Evolutionary conservation across 2,888 invertebrate genomes (phyloP).

Genomic region (Brachypterus glaber): DNA sequence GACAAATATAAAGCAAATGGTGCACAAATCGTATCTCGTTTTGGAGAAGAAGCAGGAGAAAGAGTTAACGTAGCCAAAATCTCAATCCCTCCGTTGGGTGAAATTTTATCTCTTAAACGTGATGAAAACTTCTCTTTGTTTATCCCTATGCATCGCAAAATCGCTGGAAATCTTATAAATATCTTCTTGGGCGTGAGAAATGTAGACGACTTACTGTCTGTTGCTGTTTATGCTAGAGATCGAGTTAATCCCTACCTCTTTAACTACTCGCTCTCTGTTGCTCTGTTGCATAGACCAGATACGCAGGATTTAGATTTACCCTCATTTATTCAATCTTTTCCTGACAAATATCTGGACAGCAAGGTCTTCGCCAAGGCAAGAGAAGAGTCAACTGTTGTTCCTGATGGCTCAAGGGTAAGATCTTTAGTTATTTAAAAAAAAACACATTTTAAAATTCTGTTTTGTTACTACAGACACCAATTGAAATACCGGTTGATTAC

Average conservation of each 20-base stretch:
- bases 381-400: slow-evolving; percentile 55
- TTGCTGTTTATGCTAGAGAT: slow-evolving; percentile 58
- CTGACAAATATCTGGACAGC: slow-evolving; percentile 71
- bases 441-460: too few relatives aligned
- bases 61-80: slow-evolving; percentile 48
- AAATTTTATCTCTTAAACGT: slow-evolving; percentile 48
- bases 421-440: too few relatives aligned
- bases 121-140: slow-evolving; percentile 66
- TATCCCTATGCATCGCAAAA: slow-evolving; percentile 57
- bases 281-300: slow-evolving; percentile 61
- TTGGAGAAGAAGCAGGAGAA: slow-evolving; percentile 45
- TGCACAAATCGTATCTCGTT: slow-evolving; percentile 51
- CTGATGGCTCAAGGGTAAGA: slow-evolving; percentile 51
- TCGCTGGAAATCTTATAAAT: slow-evolving; percentile 61
- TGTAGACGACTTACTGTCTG: slow-evolving; percentile 59
- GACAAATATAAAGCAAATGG: slow-evolving; percentile 50
- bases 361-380: slow-evolving; percentile 58
- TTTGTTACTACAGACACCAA: too few relatives aligned
- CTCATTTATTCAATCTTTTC: slow-evolving; percentile 66
- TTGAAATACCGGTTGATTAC: slow-evolving; percentile 62
- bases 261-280: slow-evolving; percentile 67
- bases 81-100: slow-evolving; percentile 47
- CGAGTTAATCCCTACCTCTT: slow-evolving; percentile 70
- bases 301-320: slow-evolving; percentile 61
- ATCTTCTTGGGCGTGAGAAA: slow-evolving; percentile 56